Evolutionary conservation across 2,888 invertebrate species (phyloP).

Genomic region (Phytoseiulus persimilis): DNA sequence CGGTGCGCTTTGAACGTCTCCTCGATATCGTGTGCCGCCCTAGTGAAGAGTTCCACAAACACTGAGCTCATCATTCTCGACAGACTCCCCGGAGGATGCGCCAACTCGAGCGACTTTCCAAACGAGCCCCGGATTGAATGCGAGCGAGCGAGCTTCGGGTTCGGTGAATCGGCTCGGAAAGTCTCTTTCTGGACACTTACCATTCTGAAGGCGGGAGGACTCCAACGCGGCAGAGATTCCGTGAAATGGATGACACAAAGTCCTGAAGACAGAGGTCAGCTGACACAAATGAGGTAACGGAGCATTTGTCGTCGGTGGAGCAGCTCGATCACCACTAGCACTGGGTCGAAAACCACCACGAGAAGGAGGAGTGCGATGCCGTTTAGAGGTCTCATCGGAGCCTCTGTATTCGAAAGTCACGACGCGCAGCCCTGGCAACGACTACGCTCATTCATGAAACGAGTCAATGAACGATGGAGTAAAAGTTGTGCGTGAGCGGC

Average conservation of each 20-base stretch:
- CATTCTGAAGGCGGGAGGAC: background rate
- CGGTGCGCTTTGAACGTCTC: background rate
- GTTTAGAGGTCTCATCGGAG: background rate
- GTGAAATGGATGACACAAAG: background rate
- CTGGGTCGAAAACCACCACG: background rate
- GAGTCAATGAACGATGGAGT: background rate
- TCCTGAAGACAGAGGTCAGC: background rate
- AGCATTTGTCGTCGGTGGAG: background rate
- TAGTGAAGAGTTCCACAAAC: too few species aligned
- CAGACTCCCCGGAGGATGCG: too few species aligned
- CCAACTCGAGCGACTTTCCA: too few species aligned
- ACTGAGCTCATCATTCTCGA: too few species aligned
- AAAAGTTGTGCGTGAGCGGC: slow-evolving; percentile 5
- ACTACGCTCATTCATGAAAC: background rate
- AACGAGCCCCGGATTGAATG: too few species aligned
- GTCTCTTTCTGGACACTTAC: background rate
- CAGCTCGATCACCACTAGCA: background rate
- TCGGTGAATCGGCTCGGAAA: too few species aligned
- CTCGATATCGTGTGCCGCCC: too few species aligned
- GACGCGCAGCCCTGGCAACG: background rate
- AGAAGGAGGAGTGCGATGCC: background rate
- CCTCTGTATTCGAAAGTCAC: background rate
- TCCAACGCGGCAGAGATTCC: background rate
- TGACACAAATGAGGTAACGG: background rate
- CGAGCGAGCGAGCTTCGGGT: too few species aligned